phyloP scores from a whole-genome alignment of 2,113 vertebrate species.

The Notothenia coriiceps region DNA sequence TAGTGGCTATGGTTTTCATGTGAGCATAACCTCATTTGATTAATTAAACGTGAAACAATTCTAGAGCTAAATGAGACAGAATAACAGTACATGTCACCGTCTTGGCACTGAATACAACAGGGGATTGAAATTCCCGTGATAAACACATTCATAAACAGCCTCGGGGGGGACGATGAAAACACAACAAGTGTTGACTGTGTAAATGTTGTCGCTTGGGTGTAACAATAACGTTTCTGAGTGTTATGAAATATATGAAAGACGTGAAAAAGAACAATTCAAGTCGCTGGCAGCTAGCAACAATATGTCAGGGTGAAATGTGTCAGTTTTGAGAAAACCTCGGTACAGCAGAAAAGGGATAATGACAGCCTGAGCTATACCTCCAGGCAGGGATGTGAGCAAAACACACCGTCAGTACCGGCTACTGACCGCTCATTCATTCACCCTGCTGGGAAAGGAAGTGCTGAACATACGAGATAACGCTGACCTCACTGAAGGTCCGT shows the following conservation, averaged over 20 bases:
- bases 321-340: conserved; percentile 9
- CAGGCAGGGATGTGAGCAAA: conserved; percentile 24
- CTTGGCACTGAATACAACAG: conserved; percentile 13
- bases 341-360: conserved; percentile 13
- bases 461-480: conserved; percentile 76
- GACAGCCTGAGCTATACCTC: conserved; percentile 20
- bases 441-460: conserved; percentile 44
- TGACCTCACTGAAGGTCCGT: conserved; percentile 77
- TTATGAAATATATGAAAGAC: conserved; percentile 22
- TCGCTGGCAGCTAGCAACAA: conserved; percentile 22
- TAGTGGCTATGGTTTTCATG: conserved; percentile 53
- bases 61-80: conserved; percentile 19
- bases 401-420: conserved; percentile 14
- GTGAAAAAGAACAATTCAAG: conserved; percentile 6
- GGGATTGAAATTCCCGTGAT: conserved; percentile 21
- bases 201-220: conserved; percentile 16
- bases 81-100: conserved; percentile 9
- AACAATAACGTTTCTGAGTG: conserved; percentile 18
- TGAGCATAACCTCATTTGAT: conserved; percentile 47
- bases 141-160: conserved; percentile 46
- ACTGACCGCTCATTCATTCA: conserved; percentile 18
- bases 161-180: conserved; percentile 30
- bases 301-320: conserved; percentile 28
- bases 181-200: conserved; percentile 29
- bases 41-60: conserved; percentile 60